Conservation (phyloP, 2,113 vertebrate species). For the Bungarus multicinctus region DNA sequence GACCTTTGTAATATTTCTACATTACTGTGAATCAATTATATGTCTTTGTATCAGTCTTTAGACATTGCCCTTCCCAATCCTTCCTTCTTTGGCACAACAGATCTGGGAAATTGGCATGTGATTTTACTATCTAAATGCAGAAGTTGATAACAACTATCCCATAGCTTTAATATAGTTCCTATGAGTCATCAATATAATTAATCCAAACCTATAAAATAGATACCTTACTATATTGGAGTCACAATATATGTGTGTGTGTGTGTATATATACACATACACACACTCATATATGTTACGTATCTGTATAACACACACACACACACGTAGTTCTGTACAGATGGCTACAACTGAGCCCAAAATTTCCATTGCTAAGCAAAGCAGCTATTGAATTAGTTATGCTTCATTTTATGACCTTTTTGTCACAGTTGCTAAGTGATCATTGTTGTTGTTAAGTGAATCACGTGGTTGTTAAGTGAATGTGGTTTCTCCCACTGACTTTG, state of each 20-base stretch:
- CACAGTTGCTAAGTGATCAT: background rate
- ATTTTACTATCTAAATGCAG: background rate
- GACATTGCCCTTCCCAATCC: background rate
- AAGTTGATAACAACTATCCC: background rate
- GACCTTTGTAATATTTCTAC: background rate
- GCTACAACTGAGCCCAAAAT: background rate
- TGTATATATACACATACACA: no score
- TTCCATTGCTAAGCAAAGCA: background rate
- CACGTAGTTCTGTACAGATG: background rate
- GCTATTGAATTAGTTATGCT: background rate
- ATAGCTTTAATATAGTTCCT: background rate
- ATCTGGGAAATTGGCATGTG: background rate
- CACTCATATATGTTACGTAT: no score
- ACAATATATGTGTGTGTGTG: background rate
- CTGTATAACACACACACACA: no score
- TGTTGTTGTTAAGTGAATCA: background rate
- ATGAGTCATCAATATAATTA: background rate
- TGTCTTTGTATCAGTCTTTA: background rate
- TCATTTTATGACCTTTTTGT: background rate
- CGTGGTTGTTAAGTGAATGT: background rate
- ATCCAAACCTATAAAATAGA: background rate
- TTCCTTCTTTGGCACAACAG: background rate
- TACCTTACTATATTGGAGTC: background rate
- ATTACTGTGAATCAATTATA: background rate
- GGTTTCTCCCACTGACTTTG: background rate